phyloP scores from a whole-genome alignment of 2,113 vertebrate genomes.

The Castor canadensis region DNA sequence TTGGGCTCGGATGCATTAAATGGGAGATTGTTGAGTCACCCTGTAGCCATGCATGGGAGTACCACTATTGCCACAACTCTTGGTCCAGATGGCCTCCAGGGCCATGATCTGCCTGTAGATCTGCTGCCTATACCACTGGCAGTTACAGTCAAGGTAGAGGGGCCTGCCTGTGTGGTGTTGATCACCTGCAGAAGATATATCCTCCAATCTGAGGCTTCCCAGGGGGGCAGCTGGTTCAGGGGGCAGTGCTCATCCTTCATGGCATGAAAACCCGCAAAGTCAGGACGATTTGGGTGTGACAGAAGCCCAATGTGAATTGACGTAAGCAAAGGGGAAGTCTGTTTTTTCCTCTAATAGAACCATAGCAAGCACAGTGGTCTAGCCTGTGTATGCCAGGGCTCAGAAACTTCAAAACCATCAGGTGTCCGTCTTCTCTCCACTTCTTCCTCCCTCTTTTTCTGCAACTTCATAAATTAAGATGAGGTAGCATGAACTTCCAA shows the following conservation, averaged over 20 bases:
- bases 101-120: neutral
- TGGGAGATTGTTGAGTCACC: fast-evolving
- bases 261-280: neutral
- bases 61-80: neutral
- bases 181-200: neutral
- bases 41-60: neutral
- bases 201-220: neutral
- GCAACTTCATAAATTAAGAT: neutral
- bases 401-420: neutral
- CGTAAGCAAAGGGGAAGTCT: neutral
- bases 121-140: too few relatives aligned
- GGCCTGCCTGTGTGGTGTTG: neutral
- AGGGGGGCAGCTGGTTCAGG: neutral
- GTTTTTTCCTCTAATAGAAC: neutral
- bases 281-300: neutral
- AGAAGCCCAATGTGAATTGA: neutral
- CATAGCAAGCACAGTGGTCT: neutral
- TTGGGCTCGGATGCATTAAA: neutral
- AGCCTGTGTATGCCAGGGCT: neutral
- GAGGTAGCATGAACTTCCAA: neutral
- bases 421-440: neutral
- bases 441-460: neutral
- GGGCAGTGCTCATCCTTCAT: neutral
- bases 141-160: neutral
- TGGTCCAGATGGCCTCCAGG: neutral